These are phyloP conservation scores for Potamilus streckersoni DNA, from an alignment of 1,140 invertebrate species.

Conservation along the genomic window DNA sequence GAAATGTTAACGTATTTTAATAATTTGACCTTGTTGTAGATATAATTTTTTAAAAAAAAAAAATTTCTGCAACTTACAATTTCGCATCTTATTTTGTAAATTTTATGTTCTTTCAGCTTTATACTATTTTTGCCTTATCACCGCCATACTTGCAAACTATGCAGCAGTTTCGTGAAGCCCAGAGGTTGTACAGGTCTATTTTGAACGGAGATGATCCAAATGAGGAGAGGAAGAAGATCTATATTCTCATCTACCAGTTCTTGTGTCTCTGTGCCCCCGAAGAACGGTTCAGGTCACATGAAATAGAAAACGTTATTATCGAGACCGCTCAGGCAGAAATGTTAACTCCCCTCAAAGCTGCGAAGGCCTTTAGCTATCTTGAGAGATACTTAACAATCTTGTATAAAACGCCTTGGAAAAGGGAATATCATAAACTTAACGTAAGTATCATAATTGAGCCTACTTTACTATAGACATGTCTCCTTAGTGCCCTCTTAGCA, in stretches of 20 bases:
- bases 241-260: slow-evolving; percentile 9
- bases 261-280: background rate
- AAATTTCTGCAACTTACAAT: no score
- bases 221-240: slow-evolving; percentile 4
- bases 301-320: slow-evolving; percentile 30
- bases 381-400: slow-evolving; percentile 43
- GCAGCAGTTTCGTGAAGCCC: no score
- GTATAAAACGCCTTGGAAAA: slow-evolving; percentile 45
- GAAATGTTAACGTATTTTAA: no score
- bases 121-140: no score
- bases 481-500: background rate
- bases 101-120: no score
- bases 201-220: no score
- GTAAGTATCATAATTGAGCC: slow-evolving; percentile 13
- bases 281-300: slow-evolving; percentile 21
- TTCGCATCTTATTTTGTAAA: no score
- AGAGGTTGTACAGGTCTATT: no score
- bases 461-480: background rate
- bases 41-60: no score
- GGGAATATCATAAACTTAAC: slow-evolving; percentile 42
- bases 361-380: slow-evolving; percentile 34
- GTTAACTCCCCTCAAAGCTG: slow-evolving; percentile 26
- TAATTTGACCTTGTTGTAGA: no score
- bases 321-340: slow-evolving; percentile 14
- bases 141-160: no score